phyloP scores from a whole-genome alignment of 2,113 vertebrate genomes.

The Gorsachius goisagi region DNA sequence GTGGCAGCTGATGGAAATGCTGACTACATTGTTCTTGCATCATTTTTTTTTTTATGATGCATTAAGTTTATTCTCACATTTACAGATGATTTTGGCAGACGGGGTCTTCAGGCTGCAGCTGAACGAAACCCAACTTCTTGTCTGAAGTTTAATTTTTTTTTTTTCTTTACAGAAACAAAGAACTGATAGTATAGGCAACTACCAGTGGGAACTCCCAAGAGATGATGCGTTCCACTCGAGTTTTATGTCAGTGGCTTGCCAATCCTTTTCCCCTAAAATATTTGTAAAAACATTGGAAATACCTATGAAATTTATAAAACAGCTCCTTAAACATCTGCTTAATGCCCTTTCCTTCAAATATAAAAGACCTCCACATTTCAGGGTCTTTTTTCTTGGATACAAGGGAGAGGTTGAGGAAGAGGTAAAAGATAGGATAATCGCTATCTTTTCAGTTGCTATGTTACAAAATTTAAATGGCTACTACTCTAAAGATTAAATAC shows the following conservation, averaged over 20 bases:
- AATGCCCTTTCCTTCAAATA: constrained; percentile 56
- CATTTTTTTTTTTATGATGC: not conserved
- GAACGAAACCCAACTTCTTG: constrained; percentile 8
- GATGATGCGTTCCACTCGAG: not conserved
- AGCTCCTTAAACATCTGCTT: constrained; percentile 62
- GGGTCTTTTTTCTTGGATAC: not conserved
- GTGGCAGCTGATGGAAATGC: not conserved
- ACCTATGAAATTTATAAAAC: constrained; percentile 56
- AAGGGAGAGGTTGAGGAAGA: not conserved
- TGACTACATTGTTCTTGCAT: not conserved
- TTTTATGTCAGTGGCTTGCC: constrained; percentile 11
- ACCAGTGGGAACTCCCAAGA: not conserved
- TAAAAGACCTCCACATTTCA: not conserved
- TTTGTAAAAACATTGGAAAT: constrained; percentile 56
- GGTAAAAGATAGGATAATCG: not conserved
- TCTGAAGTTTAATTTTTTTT: not conserved
- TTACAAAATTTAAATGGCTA: constrained; percentile 6
- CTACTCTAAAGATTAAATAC: constrained; percentile 36
- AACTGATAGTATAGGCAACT: not conserved
- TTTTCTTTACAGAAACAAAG: not conserved
- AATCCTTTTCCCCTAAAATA: constrained; percentile 40
- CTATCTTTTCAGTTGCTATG: not conserved
- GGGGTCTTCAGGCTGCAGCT: constrained; percentile 1
- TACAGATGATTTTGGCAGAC: not conserved
- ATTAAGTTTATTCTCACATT: not conserved